Evolutionary conservation across 64 coral and sea anemone species (phyloP), one percentile per base, ranked within the genome.

Genomic region (Pocillopora damicornis): DNA sequence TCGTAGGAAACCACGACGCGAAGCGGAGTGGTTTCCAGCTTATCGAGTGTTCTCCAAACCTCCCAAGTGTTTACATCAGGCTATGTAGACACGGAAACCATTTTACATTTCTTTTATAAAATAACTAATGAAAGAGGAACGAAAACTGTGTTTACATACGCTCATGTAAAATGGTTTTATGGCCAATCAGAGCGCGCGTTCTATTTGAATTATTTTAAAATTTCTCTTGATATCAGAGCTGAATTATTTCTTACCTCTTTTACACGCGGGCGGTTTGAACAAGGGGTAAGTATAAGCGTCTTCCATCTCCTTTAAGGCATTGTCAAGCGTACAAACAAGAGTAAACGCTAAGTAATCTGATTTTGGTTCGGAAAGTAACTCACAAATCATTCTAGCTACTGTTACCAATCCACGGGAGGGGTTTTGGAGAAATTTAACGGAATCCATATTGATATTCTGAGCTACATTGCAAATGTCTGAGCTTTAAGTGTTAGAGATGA

Each of bases 301-400:
- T 65, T 85, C 64, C 81, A 85, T 85, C 68, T 85, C 64, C 16
- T 71, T 85, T 58, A 72, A 71, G 64, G 81, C 37, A 65, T 85
- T 85, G 81, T 85, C 71, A 13, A 85, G 65, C 42, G 72, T 16
- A 58, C 81, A 65, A 23, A 85, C 81, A 85, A 72, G 72, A 17
- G 72, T n/a, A 14, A 16, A 85, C 51, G 71, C 62, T n/a, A 85
- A 85, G 57, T 85, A 65, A 20, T 85, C 61, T 4, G 81, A 26
- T 26, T 65, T 85, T 14, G 81, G 81, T 85, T 73, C 22, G 23
- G 81, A 71, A 58, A 85, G 64, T 45, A 73, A 66, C 9, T 71
- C 38, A 9, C 81, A 85, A 35, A 72, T 63, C 38, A 37, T 85
- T 73, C 81, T 72, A 17, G 72, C 35, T 73, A n/a, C 81, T 34